These are phyloP conservation scores for Ditula angustiorana DNA, from an alignment of 2,888 invertebrate species.

Conservation along the genomic window DNA sequence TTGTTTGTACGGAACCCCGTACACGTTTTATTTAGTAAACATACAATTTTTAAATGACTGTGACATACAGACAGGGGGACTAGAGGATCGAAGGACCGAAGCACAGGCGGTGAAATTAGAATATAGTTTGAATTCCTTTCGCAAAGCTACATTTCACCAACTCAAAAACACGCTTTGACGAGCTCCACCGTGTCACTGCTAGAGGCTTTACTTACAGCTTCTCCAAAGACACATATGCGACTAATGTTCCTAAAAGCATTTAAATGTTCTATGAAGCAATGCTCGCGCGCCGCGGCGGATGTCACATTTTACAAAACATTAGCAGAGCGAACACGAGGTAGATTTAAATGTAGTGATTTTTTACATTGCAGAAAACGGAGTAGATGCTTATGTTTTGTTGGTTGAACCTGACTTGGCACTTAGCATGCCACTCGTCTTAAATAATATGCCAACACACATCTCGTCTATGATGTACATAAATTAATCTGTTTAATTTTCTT, in stretches of 20 bases:
- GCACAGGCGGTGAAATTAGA: no score
- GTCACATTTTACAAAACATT: constrained; percentile 34
- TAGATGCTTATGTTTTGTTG: constrained; percentile 30
- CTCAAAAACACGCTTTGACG: constrained; percentile 19
- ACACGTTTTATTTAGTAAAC: no score
- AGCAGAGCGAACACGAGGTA: constrained; percentile 20
- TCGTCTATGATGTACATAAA: constrained; percentile 11
- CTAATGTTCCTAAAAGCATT: constrained; percentile 44
- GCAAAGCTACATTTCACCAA: neutral
- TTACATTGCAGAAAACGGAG: constrained; percentile 31
- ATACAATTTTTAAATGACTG: no score
- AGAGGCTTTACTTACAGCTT: constrained; percentile 3
- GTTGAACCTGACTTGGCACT: constrained; percentile 37
- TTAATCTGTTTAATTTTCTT: constrained; percentile 21
- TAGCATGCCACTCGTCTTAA: constrained; percentile 19
- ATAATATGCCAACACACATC: constrained; percentile 20
- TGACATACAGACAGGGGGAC: no score
- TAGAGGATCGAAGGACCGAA: no score
- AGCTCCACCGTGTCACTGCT: neutral
- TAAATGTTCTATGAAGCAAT: constrained; percentile 38
- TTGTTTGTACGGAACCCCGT: no score
- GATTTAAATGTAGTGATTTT: constrained; percentile 30
- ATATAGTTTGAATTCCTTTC: constrained; percentile 11
- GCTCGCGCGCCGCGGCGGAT: constrained; percentile 11
- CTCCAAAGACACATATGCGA: constrained; percentile 29